These are phyloP conservation scores for Caenorhabditis briggsae DNA, from an alignment of 1,140 invertebrate genomes.

Conservation along the genomic window DNA sequence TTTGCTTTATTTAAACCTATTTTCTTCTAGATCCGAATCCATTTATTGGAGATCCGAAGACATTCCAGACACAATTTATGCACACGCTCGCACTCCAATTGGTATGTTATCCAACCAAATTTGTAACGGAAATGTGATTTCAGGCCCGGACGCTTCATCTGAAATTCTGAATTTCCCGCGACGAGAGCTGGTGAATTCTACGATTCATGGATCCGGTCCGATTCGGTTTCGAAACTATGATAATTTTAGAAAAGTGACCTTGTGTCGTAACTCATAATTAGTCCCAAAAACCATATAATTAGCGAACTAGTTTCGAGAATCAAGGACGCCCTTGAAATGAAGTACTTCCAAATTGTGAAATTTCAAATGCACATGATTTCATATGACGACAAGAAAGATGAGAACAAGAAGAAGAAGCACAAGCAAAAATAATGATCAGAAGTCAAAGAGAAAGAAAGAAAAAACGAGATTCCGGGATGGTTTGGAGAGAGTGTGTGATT, in stretches of 20 bases:
- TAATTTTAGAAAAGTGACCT: not conserved
- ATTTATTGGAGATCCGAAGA: slow-evolving; percentile 24
- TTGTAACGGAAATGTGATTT: not conserved
- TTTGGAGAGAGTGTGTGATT: slow-evolving; percentile 9
- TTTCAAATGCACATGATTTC: slow-evolving; percentile 28
- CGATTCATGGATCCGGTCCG: slow-evolving; percentile 5
- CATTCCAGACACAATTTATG: slow-evolving; percentile 59
- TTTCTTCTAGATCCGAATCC: slow-evolving; percentile 11
- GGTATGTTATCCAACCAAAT: not conserved
- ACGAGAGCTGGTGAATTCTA: not conserved
- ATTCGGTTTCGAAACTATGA: slow-evolving; percentile 19
- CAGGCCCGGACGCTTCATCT: not conserved
- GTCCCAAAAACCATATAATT: too few species aligned
- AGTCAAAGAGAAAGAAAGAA: not conserved
- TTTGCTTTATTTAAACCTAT: too few species aligned
- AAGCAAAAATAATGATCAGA: slow-evolving; percentile 41
- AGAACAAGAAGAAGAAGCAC: slow-evolving; percentile 41
- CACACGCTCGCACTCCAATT: slow-evolving; percentile 41
- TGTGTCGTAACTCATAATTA: too few species aligned
- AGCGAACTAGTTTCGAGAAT: too few species aligned
- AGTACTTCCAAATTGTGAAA: not conserved
- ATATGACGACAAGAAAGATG: not conserved
- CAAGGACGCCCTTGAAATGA: too few species aligned
- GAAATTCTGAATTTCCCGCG: not conserved
- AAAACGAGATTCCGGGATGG: slow-evolving; percentile 32